phyloP scores from a whole-genome alignment of 2,113 vertebrate species.

The Aleadryas rufinucha region DNA sequence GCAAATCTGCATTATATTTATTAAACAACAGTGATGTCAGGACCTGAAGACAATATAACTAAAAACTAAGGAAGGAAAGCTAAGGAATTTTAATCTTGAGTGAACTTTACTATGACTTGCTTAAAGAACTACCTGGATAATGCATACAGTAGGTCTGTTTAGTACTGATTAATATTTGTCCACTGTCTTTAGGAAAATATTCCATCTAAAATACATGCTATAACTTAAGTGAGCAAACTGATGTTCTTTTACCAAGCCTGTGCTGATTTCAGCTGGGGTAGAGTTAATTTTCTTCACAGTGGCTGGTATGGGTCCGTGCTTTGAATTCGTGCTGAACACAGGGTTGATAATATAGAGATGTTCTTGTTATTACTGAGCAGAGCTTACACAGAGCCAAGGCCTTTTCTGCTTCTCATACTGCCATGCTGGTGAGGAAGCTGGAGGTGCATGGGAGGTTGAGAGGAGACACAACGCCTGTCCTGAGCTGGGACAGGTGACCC shows the following conservation, averaged over 20 bases:
- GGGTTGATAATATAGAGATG: fast-evolving
- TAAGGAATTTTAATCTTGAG: not conserved
- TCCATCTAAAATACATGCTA: not conserved
- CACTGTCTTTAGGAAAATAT: not conserved
- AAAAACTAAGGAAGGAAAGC: not conserved
- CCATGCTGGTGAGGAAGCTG: not conserved
- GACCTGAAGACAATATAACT: not conserved
- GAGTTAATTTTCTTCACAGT: not conserved
- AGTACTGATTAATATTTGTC: not conserved
- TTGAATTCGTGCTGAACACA: not conserved
- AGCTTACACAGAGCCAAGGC: not conserved
- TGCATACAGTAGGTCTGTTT: not conserved
- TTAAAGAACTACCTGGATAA: not conserved
- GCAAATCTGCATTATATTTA: not conserved
- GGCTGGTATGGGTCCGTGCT: not conserved
- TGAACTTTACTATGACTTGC: not conserved
- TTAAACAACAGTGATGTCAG: not conserved
- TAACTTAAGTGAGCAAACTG: not conserved
- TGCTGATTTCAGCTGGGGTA: not conserved
- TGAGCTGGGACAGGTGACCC: not conserved
- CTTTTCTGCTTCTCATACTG: not conserved
- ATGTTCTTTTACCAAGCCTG: not conserved
- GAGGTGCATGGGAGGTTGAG: not conserved
- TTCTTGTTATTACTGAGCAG: not conserved
- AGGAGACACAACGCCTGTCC: not conserved